Conservation (phyloP, 2,888 invertebrate species). For the Geotrupes spiniger region DNA sequence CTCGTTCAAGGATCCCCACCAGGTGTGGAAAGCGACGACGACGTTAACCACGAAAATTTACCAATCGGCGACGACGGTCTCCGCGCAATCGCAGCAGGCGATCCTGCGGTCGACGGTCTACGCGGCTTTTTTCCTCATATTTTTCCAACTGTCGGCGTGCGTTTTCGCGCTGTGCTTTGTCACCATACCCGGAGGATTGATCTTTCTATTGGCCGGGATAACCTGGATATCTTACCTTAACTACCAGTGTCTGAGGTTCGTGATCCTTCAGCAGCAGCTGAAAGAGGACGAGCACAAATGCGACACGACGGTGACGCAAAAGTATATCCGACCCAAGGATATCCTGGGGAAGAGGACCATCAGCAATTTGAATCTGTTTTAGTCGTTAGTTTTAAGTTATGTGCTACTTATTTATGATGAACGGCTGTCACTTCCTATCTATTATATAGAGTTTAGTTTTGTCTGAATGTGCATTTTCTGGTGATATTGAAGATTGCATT, state of each 20-base stretch:
- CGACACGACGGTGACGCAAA: constrained; percentile 3
- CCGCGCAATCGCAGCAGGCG: constrained; percentile 10
- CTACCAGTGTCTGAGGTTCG: constrained; percentile 22
- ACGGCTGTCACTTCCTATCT: no score
- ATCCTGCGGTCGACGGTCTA: constrained; percentile 32
- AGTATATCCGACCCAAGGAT: constrained; percentile 21
- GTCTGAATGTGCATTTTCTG: no score
- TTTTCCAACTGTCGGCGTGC: constrained; percentile 33
- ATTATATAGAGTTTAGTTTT: no score
- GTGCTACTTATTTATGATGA: no score
- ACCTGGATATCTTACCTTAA: constrained; percentile 28
- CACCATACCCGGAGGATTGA: constrained; percentile 35
- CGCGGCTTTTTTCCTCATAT: constrained; percentile 29
- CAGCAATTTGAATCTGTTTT: constrained; percentile 30
- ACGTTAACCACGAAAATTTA: background rate
- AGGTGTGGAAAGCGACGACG: constrained; percentile 6
- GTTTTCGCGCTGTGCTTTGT: constrained; percentile 33
- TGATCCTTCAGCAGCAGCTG: constrained; percentile 19
- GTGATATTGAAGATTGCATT: no score
- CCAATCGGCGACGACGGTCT: constrained; percentile 1
- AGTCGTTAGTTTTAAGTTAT: constrained; percentile 11
- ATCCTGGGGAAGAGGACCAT: constrained; percentile 30
- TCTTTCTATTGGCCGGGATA: constrained; percentile 35
- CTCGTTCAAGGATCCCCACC: constrained; percentile 9
- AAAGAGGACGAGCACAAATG: constrained; percentile 16